Evolutionary conservation across 2,888 invertebrate species (phyloP).

Genomic region (Calameuta filiformis): DNA sequence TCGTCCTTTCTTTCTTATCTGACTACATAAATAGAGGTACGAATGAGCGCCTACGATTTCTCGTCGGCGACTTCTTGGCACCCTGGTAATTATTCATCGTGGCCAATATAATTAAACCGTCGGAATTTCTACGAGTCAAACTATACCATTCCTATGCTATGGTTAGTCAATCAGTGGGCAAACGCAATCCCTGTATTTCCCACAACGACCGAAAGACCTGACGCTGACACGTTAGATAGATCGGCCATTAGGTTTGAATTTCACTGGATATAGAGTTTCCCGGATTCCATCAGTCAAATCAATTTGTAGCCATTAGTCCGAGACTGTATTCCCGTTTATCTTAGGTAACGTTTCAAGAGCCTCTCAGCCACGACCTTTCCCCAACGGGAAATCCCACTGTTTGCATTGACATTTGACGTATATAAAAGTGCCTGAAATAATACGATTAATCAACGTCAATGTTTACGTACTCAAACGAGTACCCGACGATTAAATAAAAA

Average conservation of each 20-base stretch:
- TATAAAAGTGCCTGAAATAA: not conserved
- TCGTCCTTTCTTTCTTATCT: not conserved
- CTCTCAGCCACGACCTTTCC: not conserved
- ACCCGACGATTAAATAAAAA: not conserved
- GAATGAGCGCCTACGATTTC: not conserved
- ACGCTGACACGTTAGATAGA: slow-evolving; percentile 62
- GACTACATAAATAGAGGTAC: slow-evolving; percentile 15
- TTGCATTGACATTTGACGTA: not conserved
- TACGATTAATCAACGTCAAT: not conserved
- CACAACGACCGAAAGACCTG: slow-evolving; percentile 41
- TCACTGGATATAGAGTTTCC: slow-evolving; percentile 60
- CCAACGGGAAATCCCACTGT: not conserved
- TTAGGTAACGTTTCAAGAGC: slow-evolving; percentile 30
- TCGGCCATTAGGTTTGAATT: slow-evolving; percentile 63
- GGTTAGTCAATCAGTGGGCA: slow-evolving; percentile 28
- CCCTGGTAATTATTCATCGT: not conserved
- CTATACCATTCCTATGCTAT: not conserved
- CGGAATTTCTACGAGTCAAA: not conserved
- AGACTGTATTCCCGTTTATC: slow-evolving; percentile 37
- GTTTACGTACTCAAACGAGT: not conserved
- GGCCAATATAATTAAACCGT: not conserved
- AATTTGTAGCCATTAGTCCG: slow-evolving; percentile 64
- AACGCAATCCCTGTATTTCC: slow-evolving; percentile 42
- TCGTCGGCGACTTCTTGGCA: not conserved
- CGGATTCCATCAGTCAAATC: slow-evolving; percentile 61